Percentiles rank a stretch among this genome's conserved stretches.
phyloP scores from a whole-genome alignment of 2,888 invertebrate species.

The Synergus itoensis region DNA sequence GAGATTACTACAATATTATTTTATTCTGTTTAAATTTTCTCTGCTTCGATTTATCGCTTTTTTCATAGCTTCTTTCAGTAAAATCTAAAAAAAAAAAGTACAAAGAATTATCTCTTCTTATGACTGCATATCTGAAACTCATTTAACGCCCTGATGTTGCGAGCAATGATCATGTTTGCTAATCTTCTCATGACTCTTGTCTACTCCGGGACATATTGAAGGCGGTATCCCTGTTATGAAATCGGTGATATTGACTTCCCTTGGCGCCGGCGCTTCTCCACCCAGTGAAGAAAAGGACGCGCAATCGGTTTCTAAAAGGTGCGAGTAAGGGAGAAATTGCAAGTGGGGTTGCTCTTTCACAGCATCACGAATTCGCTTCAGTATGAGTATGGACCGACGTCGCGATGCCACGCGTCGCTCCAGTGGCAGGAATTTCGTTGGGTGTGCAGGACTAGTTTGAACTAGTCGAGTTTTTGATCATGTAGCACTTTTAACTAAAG shows the following conservation, averaged over 20 bases:
- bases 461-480: constrained; percentile 44
- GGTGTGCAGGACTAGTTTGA: constrained; percentile 47
- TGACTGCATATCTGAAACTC: not conserved
- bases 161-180: constrained; percentile 14
- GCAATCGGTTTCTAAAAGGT: constrained; percentile 44
- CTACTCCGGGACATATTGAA: not conserved
- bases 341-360: constrained; percentile 30
- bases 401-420: constrained; percentile 69
- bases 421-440: constrained; percentile 49
- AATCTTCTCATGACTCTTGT: not conserved
- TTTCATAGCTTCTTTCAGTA: not conserved
- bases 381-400: constrained; percentile 74
- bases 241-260: constrained; percentile 71
- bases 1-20: not conserved
- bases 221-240: constrained; percentile 48
- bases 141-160: not conserved
- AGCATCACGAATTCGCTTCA: constrained; percentile 59
- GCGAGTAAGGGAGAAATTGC: constrained; percentile 51
- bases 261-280: constrained; percentile 72
- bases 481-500: constrained; percentile 60
- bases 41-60: not conserved
- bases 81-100: not conserved
- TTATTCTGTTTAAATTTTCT: not conserved
- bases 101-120: not conserved
- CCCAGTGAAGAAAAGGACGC: constrained; percentile 47